These are phyloP conservation scores for Spinibarbus caldwelli DNA, from an alignment of 2,797 vertebrate species.

Conservation along the genomic window DNA sequence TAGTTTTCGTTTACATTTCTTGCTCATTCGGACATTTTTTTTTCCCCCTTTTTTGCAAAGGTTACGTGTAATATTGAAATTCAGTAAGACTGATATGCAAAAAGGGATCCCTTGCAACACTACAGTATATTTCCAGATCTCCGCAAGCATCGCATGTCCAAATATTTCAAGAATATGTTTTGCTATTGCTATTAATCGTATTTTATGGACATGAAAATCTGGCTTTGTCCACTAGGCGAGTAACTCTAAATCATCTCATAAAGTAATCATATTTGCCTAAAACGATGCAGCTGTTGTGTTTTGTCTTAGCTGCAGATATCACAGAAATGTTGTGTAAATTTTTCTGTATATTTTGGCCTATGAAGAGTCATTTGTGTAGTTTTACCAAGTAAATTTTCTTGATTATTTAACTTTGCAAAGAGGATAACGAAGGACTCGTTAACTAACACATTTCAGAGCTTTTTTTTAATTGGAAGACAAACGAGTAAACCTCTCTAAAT, in stretches of 20 bases:
- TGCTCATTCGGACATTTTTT: background rate
- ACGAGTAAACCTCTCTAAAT: background rate
- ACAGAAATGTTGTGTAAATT: background rate
- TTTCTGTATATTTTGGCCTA: slow-evolving; percentile 38
- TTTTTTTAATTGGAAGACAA: background rate
- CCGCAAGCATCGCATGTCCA: background rate
- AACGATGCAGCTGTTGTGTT: background rate
- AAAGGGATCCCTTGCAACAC: background rate
- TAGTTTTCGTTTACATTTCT: slow-evolving; percentile 44
- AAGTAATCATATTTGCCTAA: background rate
- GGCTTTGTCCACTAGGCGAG: background rate
- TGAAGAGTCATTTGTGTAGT: background rate
- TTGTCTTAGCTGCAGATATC: slow-evolving; percentile 3
- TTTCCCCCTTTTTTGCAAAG: background rate
- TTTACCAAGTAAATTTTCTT: background rate
- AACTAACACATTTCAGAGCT: slow-evolving; percentile 21
- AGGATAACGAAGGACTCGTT: slow-evolving; percentile 15
- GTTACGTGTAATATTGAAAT: background rate
- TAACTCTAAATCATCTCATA: background rate
- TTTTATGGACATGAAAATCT: background rate
- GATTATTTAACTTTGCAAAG: slow-evolving; percentile 36
- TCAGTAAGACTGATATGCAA: background rate
- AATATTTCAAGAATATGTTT: background rate
- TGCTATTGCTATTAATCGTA: background rate
- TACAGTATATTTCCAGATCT: background rate